Base-by-base conservation (phyloP, 35 echinoderm and acorn worm species). In the Heliocidaris erythrogramma region DNA sequence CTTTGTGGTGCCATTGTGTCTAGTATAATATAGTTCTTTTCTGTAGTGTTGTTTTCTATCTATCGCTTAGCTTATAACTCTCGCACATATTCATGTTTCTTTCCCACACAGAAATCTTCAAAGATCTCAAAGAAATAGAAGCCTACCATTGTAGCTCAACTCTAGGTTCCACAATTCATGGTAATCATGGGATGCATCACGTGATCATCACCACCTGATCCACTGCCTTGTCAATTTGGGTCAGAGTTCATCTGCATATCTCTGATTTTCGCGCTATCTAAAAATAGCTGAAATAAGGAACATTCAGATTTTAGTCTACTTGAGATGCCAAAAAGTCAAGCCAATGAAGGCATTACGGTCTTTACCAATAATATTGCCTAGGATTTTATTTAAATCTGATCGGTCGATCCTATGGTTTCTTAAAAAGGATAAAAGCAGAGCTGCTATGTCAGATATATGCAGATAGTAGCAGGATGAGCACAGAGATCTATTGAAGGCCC, bases 161-260 rank as follows among this genome's bases (percentile, higher is more conserved):
- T 49, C 49, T 92, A 92, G 87, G 87, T 89, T 92, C 91, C 91
- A 92, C 91, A n/a, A n/a, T n/a, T n/a, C n/a, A 92, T 92, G 91
- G 91, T 92, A 92, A 92, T 52, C 47, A 49, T 48, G n/a, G 91
- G 91, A 59, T 48, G 13, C 48, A 49, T 92, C 91, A 49, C 48
- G 49, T 92, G 49, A 30, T 78, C 65, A 56, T 12, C 52, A 56
- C 14, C 9, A 78, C 65, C 65, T 78, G 65, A 78, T 7, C 65
- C 65, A 27, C 65, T n/a, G 65, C 65, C 2, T 27, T 78, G 27
- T 0, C 18, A n/a, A 24, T 27, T 24, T n/a, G 65, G 65, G 65
- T 78, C 65, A 18, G 27, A 78, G 65, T 78, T 78, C 65, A 24
- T 78, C 65, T 78, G 65, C 65, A 78, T 78, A 78, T 78, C 65